Evolutionary conservation across 2,888 invertebrate genomes (phyloP).

Genomic region (Panorpa germanica): DNA sequence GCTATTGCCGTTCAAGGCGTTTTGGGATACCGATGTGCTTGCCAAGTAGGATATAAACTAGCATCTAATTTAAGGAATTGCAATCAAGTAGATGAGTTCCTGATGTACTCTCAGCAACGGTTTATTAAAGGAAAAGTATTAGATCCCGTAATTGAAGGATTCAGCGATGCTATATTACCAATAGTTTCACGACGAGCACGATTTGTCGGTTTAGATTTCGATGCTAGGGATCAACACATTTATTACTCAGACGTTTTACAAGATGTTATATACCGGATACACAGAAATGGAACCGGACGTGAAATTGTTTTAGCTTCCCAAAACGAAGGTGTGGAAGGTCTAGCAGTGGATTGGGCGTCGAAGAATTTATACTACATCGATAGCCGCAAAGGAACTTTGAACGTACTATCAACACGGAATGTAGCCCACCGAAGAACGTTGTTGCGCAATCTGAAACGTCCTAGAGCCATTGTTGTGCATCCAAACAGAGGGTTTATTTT

Average conservation of each 20-base stretch:
- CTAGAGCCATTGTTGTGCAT: constrained; percentile 90
- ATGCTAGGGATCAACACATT: constrained; percentile 74
- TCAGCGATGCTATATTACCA: constrained; percentile 89
- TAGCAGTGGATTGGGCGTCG: constrained; percentile 90
- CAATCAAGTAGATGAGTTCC: constrained; percentile 64
- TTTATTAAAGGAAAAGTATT: constrained; percentile 88
- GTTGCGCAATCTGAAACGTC: constrained; percentile 74
- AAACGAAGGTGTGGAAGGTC: constrained; percentile 91
- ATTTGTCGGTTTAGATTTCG: constrained; percentile 90
- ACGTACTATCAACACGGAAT: constrained; percentile 76
- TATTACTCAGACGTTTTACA: constrained; percentile 96
- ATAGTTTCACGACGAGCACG: constrained; percentile 80
- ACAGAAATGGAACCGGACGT: constrained; percentile 56
- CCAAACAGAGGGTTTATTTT: constrained; percentile 88
- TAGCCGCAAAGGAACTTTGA: constrained; percentile 81
- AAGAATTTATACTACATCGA: constrained; percentile 93
- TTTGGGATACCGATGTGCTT: constrained; percentile 79
- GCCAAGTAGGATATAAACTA: constrained; percentile 71
- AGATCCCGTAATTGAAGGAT: constrained; percentile 73
- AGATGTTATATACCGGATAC: constrained; percentile 78
- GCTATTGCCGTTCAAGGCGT: constrained; percentile 39
- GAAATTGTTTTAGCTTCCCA: constrained; percentile 89
- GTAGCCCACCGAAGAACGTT: constrained; percentile 69
- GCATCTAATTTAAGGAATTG: constrained; percentile 60
- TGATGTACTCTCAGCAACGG: constrained; percentile 89